These are phyloP conservation scores for Thunnus albacares DNA, from an alignment of 2,797 vertebrate genomes.

Conservation along the genomic window DNA sequence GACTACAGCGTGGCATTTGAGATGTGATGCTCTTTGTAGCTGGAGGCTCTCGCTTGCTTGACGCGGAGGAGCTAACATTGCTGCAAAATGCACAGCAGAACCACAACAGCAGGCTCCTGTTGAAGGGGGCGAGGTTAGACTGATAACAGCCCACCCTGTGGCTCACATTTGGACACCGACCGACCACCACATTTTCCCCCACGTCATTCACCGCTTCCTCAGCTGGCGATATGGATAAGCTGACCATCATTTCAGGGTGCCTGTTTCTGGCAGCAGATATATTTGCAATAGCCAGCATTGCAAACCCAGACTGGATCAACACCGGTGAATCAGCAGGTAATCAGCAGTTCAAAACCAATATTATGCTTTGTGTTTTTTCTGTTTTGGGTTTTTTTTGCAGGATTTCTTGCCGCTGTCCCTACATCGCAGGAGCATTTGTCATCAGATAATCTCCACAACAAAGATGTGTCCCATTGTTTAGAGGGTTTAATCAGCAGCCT, in stretches of 20 bases:
- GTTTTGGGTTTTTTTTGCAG: neutral
- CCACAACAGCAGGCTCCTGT: constrained; percentile 66
- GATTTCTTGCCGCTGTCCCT: neutral
- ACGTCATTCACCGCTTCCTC: constrained; percentile 28
- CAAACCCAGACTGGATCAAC: constrained; percentile 99
- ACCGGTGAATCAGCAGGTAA: constrained; percentile 97
- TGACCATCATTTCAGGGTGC: constrained; percentile 99
- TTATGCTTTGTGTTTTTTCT: neutral
- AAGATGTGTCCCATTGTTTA: constrained; percentile 45
- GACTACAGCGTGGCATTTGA: constrained; percentile 57
- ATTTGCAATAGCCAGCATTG: constrained; percentile 98
- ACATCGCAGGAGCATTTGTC: neutral
- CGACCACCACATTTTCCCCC: constrained; percentile 30
- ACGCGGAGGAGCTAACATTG: constrained; percentile 71
- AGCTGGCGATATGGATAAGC: constrained; percentile 93
- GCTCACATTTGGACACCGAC: constrained; percentile 62
- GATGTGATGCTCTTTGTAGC: constrained; percentile 80
- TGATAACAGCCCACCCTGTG: constrained; percentile 72
- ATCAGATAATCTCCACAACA: constrained; percentile 53
- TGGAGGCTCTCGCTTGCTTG: constrained; percentile 60
- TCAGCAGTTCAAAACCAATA: neutral
- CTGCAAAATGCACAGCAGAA: constrained; percentile 78
- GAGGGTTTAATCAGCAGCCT: constrained; percentile 50
- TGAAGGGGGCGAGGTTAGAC: constrained; percentile 83
- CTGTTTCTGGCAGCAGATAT: constrained; percentile 99